phyloP scores from a whole-genome alignment of 2,113 vertebrate species.

The Pontoporia blainvillei region DNA sequence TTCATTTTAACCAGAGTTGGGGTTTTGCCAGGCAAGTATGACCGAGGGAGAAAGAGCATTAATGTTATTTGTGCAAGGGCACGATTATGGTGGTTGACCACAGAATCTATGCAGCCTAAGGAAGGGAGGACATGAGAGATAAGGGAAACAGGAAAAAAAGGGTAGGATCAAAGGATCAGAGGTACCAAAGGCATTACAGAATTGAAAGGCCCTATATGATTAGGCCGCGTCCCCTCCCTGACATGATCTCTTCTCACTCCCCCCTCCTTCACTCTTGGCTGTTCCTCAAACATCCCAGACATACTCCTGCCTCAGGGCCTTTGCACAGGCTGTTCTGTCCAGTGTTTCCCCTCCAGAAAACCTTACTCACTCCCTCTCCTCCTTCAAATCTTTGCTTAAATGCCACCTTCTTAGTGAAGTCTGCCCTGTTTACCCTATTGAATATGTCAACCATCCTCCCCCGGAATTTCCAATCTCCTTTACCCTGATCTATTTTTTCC shows the following conservation, averaged over 20 bases:
- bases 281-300: background rate
- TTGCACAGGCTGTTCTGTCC: background rate
- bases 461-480: background rate
- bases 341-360: background rate
- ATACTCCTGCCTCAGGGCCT: background rate
- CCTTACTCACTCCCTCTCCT: background rate
- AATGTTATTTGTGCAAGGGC: background rate
- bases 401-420: background rate
- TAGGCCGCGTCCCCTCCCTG: background rate
- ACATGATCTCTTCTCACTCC: background rate
- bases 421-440: background rate
- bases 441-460: background rate
- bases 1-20: background rate
- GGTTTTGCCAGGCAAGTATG: too few relatives aligned
- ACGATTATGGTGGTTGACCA: rapidly evolving
- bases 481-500: background rate
- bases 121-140: background rate
- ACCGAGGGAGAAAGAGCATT: background rate
- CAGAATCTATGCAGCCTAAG: background rate
- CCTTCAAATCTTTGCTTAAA: background rate
- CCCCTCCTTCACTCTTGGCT: background rate
- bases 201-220: background rate
- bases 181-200: background rate
- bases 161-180: background rate
- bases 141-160: background rate